Percentiles rank a stretch among this genome's conserved stretches.
Conservation (phyloP, 92 coral and sea anemone species). For the Parazoanthus darwini region DNA sequence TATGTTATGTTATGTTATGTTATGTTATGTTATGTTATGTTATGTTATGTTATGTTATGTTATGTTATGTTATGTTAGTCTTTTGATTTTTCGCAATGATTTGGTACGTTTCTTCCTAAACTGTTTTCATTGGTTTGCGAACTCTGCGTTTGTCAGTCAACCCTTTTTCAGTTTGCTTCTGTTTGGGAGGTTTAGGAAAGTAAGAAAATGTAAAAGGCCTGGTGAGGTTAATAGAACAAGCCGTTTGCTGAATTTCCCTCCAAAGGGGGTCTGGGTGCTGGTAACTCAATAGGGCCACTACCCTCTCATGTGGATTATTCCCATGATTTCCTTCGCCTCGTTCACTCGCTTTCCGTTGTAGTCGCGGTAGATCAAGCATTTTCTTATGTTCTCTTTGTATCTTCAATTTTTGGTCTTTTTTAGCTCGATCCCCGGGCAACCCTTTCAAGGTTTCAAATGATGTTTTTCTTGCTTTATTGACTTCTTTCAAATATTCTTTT, state of each 20-base stretch:
- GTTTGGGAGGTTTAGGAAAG: slow-evolving; percentile 54
- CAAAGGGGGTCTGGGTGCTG: slow-evolving; percentile 36
- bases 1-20: too few species aligned
- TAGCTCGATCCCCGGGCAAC: background rate
- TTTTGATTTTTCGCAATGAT: too few species aligned
- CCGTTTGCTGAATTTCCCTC: slow-evolving; percentile 34
- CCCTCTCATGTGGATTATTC: slow-evolving; percentile 13
- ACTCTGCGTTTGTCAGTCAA: background rate
- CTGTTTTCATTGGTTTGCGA: background rate
- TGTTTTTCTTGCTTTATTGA: background rate
- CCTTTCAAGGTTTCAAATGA: background rate
- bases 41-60: too few species aligned
- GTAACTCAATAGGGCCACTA: slow-evolving; percentile 20
- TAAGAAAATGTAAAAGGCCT: slow-evolving; percentile 78
- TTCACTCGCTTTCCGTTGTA: background rate
- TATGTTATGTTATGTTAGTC: too few species aligned
- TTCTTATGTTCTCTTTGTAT: background rate
- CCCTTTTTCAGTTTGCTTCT: slow-evolving; percentile 13
- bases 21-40: too few species aligned
- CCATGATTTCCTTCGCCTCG: background rate
- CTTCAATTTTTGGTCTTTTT: background rate
- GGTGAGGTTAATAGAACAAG: slow-evolving; percentile 44
- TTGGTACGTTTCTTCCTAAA: background rate
- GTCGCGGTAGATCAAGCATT: slow-evolving; percentile 26
- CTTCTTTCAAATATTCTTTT: slow-evolving; percentile 22